phyloP scores from a whole-genome alignment of 2,888 invertebrate genomes.

The Ligdia adustata region DNA sequence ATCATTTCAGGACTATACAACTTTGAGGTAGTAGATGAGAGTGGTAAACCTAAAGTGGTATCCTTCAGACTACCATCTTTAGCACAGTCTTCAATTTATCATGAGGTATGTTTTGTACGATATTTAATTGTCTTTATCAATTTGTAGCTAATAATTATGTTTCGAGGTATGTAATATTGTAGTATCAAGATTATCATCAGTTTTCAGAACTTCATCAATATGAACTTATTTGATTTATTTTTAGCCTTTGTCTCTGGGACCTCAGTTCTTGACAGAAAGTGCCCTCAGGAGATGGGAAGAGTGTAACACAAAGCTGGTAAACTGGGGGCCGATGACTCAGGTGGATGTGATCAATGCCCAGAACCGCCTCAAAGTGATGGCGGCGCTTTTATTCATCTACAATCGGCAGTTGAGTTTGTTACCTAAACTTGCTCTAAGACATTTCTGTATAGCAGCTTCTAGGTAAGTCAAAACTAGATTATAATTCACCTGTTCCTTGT shows the following conservation, averaged over 20 bases:
- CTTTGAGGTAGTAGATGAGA: slow-evolving; percentile 94
- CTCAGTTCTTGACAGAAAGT: slow-evolving; percentile 92
- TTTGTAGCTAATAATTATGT: too few relatives aligned
- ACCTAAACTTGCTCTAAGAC: slow-evolving; percentile 90
- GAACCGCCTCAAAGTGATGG: slow-evolving; percentile 95
- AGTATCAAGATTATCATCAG: too few relatives aligned
- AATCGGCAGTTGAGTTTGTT: slow-evolving; percentile 93
- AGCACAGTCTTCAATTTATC: slow-evolving; percentile 96
- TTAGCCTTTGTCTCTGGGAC: slow-evolving; percentile 89
- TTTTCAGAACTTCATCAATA: too few relatives aligned
- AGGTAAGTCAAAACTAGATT: too few relatives aligned
- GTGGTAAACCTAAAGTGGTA: slow-evolving; percentile 92
- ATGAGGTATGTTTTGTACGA: slow-evolving; percentile 85
- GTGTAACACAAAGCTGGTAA: slow-evolving; percentile 93
- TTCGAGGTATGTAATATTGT: too few relatives aligned
- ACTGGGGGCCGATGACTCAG: slow-evolving; percentile 95
- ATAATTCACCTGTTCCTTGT: too few relatives aligned
- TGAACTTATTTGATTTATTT: slow-evolving; percentile 42
- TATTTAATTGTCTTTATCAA: too few relatives aligned
- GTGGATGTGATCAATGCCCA: slow-evolving; percentile 96
- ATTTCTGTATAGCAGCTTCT: slow-evolving; percentile 91
- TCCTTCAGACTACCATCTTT: slow-evolving; percentile 95
- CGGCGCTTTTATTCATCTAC: slow-evolving; percentile 94
- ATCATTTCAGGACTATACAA: slow-evolving; percentile 88
- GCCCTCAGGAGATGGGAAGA: slow-evolving; percentile 94